These are phyloP conservation scores for Lasioglossum zephyrum DNA, from an alignment of 2,888 invertebrate genomes.

Conservation along the genomic window DNA sequence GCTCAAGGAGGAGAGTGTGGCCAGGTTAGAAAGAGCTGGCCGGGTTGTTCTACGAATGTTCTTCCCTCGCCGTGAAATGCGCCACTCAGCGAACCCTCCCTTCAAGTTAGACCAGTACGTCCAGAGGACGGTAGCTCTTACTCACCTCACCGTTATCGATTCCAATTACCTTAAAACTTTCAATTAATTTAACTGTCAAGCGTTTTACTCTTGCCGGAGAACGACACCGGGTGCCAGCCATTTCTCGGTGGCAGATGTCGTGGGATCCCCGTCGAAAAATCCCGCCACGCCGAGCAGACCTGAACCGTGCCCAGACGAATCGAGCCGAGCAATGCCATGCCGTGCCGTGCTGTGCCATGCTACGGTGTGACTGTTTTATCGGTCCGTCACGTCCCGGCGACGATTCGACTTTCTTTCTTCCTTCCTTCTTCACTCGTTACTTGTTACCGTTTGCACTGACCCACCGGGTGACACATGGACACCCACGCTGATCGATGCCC, in stretches of 20 bases:
- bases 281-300: conserved; percentile 8
- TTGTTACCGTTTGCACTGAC: background rate
- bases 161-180: conserved; percentile 80
- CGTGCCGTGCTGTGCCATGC: too few species aligned
- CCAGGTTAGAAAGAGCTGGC: conserved; percentile 30
- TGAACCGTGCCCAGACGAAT: too few species aligned
- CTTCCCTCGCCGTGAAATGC: background rate
- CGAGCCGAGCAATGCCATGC: too few species aligned
- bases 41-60: conserved; percentile 11
- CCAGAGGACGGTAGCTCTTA: conserved; percentile 49
- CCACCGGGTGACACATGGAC: background rate
- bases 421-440: conserved; percentile 45
- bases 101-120: conserved; percentile 30
- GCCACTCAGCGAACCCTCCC: conserved; percentile 11
- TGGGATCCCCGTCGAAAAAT: conserved; percentile 66
- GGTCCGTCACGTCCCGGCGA: conserved; percentile 79
- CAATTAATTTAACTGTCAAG: conserved; percentile 79
- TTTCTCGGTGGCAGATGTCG: conserved; percentile 70
- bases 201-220: conserved; percentile 64
- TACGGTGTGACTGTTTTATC: conserved; percentile 75
- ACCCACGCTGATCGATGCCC: background rate
- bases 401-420: conserved; percentile 78
- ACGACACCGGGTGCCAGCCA: conserved; percentile 56
- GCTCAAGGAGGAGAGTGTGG: conserved; percentile 42
- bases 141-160: conserved; percentile 71